Base-by-base conservation (phyloP, 2,888 invertebrate genomes). In the Tryphoninae sp. region DNA sequence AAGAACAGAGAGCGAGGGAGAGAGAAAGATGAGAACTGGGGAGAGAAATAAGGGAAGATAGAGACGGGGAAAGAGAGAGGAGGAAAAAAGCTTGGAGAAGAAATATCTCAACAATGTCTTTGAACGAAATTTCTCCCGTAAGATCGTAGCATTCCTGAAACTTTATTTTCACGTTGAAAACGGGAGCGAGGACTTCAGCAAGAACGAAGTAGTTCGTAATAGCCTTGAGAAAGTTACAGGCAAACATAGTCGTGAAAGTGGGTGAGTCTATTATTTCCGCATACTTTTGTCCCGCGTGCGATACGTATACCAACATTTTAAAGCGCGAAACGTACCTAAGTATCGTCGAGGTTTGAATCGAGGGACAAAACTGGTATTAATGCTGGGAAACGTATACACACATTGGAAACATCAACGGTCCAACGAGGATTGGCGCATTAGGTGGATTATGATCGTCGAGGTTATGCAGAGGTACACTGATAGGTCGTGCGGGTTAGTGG, bases 41-140 rank as follows among this genome's bases (percentile, higher is more conserved):
- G 40, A 40, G 40, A 64, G 9, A 19, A 19, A 19, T 19, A 19
- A 19, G 19, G 19, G 40, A 16, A 16, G 51, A 45, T n/a, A 64
- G 11, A 51, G n/a, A 26, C 6, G 19, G 40, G 22, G 40, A 64
- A 4, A 22, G 55, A 59, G 55, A 58, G 22, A 62, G 55, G 26
- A 16, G 45, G 45, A 76, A 23, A 55, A 55, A 59, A 45, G 42
- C 49, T 49, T 45, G 45, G 13, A 55, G 55, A 40, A 45, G 49
- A 59, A 49, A 65, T 78, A 65, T 72, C 19, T 49, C 7, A 40
- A 65, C 33, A 68, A 80, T 53, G 67, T 65, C 61, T 76, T 62
- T 55, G 67, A 65, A 11, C 13, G 11, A 55, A n/a, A 11, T 76
- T 49, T 67, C 22, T 40, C 49, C 13, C 72, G 53, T 13, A 73